Conservation (phyloP, 2,888 invertebrate species). For the Acrobasis consociella region DNA sequence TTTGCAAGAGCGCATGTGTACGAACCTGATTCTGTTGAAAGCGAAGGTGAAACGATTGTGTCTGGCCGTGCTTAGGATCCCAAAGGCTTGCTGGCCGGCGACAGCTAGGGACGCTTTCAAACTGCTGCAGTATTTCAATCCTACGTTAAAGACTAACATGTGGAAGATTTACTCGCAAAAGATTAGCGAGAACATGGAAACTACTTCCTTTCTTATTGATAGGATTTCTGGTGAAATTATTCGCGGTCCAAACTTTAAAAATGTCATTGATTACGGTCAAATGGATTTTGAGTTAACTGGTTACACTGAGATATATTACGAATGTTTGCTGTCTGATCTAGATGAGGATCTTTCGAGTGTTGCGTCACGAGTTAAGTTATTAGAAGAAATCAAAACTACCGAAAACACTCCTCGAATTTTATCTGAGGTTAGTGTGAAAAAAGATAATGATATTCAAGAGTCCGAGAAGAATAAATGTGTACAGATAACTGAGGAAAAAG, state of each 20-base stretch:
- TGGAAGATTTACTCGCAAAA: conserved; percentile 71
- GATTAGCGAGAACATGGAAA: conserved; percentile 50
- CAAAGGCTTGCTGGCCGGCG: conserved; percentile 59
- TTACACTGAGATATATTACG: conserved; percentile 69
- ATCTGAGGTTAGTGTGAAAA: conserved; percentile 40
- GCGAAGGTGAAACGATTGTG: conserved; percentile 66
- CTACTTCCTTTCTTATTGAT: conserved; percentile 66
- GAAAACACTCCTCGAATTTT: conserved; percentile 51
- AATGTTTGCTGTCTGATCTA: conserved; percentile 57
- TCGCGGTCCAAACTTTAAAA: conserved; percentile 66
- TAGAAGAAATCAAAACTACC: conserved; percentile 58
- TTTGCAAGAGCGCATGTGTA: conserved; percentile 67
- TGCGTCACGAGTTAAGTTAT: conserved; percentile 63
- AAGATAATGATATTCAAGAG: conserved; percentile 29
- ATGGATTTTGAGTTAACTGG: conserved; percentile 73
- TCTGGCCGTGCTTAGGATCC: conserved; percentile 65
- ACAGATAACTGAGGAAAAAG: conserved; percentile 26
- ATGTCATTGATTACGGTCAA: conserved; percentile 67
- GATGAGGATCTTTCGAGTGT: conserved; percentile 65
- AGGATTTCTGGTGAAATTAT: conserved; percentile 69
- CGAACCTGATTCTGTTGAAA: conserved; percentile 59
- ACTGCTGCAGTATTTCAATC: conserved; percentile 72
- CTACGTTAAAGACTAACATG: conserved; percentile 56
- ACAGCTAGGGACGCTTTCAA: conserved; percentile 67
- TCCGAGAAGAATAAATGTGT: conserved; percentile 29